Base-by-base conservation (phyloP, 2,797 vertebrate species). In the Parambassis ranga region DNA sequence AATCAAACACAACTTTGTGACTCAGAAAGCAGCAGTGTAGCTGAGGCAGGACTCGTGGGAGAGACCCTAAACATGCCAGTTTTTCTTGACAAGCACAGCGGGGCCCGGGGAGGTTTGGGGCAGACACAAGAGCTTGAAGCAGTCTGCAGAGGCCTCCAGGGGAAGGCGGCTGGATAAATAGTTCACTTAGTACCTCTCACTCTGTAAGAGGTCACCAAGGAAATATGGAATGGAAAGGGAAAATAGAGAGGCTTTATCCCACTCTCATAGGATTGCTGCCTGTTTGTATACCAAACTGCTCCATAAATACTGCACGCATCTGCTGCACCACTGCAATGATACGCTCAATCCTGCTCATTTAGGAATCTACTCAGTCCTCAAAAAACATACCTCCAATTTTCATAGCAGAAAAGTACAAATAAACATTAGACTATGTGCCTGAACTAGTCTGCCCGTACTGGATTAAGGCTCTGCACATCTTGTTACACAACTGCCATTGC, bases 181-280 rank as follows among this genome's bases (percentile, higher is more conserved):
- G 76, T 82, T 83, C 85, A 90, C 92, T 94, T 90, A 88, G 78
- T 87, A 70, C 62, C 75, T 83, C 65, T 70, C 78, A 86, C 84
- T 86, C 67, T 90, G 89, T 92, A 89, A 93, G 87, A 92, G 93
- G 87, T 88, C 93, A 93, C 90, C 86, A 88, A 90, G 91, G 93
- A 93, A 93, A 85, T 64, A 50, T 81, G 84, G 83, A 0, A 80
- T 66, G 86, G 81, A 70, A 48, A 65, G 44, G 64, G 57, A 81
- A 80, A 66, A 56, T 58, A 64, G 61, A 73, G 70, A 75, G 19
- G 75, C 51, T 84, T 79, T 78, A 73, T 64, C 42, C 36, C 3
- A 10, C 70, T 79, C 81, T 88, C 77, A 51, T 6, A 84, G 84
- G 79, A 84, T 33, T 18, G 61, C 70, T 59, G 63, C 57, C 61